A percentile compares a stretch with the other conserved stretches of the same genome.
Conservation (phyloP, 2,113 vertebrate genomes). For the Regulus satrapa region DNA sequence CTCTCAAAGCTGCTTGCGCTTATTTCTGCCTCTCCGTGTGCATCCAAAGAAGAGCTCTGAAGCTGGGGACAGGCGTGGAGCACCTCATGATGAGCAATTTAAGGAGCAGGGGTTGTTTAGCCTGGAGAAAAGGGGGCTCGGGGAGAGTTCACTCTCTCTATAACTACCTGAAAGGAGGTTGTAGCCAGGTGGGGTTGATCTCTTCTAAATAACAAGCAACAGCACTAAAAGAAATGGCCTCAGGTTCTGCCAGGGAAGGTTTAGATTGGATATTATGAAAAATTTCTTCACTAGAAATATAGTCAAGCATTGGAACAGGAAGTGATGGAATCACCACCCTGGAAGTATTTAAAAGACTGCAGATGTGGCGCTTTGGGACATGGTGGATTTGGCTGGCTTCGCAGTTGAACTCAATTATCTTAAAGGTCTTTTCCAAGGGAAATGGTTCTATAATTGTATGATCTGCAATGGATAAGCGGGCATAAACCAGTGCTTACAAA, state of each 20-base stretch:
- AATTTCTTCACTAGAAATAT: background rate
- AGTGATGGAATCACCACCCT: background rate
- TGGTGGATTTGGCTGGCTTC: background rate
- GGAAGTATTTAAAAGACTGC: background rate
- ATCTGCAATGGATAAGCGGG: background rate
- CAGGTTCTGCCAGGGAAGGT: background rate
- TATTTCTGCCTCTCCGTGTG: background rate
- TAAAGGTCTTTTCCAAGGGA: background rate
- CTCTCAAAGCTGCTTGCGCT: background rate
- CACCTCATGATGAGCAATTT: fast-evolving
- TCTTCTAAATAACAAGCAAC: background rate
- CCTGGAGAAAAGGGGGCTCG: background rate
- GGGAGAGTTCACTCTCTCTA: background rate
- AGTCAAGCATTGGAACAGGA: background rate
- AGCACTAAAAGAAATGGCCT: background rate
- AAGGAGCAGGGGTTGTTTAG: background rate
- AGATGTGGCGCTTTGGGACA: background rate
- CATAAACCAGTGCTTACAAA: background rate
- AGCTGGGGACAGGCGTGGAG: background rate
- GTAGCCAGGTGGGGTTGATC: background rate
- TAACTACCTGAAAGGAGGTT: background rate
- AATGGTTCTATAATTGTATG: background rate
- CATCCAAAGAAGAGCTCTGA: background rate
- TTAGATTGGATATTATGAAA: background rate
- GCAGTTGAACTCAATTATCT: background rate